Evolutionary conservation across 1,140 invertebrate species (phyloP).

Genomic region (Muscidifurax raptorellus): DNA sequence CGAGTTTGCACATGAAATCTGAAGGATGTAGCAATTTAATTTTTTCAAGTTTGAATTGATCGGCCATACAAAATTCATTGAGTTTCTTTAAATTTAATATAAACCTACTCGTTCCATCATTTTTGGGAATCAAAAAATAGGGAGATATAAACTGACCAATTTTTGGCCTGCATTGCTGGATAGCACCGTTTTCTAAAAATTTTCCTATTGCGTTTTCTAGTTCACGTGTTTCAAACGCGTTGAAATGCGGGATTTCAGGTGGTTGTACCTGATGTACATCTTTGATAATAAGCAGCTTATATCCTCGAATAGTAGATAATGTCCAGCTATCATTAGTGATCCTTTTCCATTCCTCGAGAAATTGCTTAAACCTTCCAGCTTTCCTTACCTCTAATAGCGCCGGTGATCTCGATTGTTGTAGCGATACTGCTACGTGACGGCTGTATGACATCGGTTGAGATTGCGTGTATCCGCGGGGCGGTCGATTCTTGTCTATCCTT

Average conservation of each 20-base stretch:
- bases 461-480: background rate
- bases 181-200: background rate
- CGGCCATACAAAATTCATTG: background rate
- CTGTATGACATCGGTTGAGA: background rate
- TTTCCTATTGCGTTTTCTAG: background rate
- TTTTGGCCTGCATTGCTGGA: background rate
- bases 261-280: background rate
- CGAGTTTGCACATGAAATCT: constrained; percentile 16
- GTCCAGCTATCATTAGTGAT: constrained; percentile 45
- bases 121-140: constrained; percentile 14
- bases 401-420: background rate
- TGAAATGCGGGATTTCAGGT: background rate
- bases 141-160: constrained; percentile 28
- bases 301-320: constrained; percentile 43
- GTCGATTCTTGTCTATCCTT: constrained; percentile 18
- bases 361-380: constrained; percentile 47
- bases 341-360: constrained; percentile 34
- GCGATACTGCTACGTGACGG: background rate
- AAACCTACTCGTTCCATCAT: constrained; percentile 19
- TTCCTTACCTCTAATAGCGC: constrained; percentile 28
- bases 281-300: constrained; percentile 11
- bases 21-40: background rate
- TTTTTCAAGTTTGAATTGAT: constrained; percentile 27
- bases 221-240: background rate
- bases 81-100: constrained; percentile 31